A percentile compares a stretch with the other conserved stretches of the same genome.
These are phyloP conservation scores for Lepetodrilus schrolli DNA, from an alignment of 2,888 invertebrate species.

Conservation along the genomic window DNA sequence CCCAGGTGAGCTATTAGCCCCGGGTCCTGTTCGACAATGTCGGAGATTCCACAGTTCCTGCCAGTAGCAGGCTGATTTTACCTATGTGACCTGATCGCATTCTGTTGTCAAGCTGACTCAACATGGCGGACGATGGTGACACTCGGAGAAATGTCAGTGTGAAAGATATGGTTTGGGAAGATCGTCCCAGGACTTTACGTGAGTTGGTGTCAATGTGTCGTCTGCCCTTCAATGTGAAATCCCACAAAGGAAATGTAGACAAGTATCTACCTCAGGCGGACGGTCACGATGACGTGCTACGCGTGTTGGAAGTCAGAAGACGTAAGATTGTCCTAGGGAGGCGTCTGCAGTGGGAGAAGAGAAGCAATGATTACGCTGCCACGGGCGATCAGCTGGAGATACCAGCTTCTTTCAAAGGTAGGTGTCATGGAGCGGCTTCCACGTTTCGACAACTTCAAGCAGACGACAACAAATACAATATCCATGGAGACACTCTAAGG, in stretches of 20 bases:
- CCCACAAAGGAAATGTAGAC: conserved; percentile 45
- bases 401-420: conserved; percentile 65
- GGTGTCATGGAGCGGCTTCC: background rate
- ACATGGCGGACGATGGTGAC: conserved; percentile 25
- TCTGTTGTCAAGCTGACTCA: conserved; percentile 36
- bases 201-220: conserved; percentile 51
- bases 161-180: conserved; percentile 54
- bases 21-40: background rate
- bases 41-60: no score
- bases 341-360: conserved; percentile 65
- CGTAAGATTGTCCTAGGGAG: conserved; percentile 59
- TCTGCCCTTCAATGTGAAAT: conserved; percentile 47
- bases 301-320: conserved; percentile 58
- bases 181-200: conserved; percentile 49
- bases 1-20: background rate
- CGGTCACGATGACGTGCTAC: conserved; percentile 39
- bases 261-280: conserved; percentile 32
- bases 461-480: conserved; percentile 1
- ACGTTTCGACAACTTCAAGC: background rate
- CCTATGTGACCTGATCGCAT: conserved; percentile 7
- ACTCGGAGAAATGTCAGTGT: conserved; percentile 1
- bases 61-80: background rate
- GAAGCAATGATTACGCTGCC: conserved; percentile 58
- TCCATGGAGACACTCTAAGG: background rate
- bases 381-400: conserved; percentile 59